Evolutionary conservation across 2,797 vertebrate genomes (phyloP), one percentile per base, ranked within the genome.

Genomic region (Sebastes iracundus): DNA sequence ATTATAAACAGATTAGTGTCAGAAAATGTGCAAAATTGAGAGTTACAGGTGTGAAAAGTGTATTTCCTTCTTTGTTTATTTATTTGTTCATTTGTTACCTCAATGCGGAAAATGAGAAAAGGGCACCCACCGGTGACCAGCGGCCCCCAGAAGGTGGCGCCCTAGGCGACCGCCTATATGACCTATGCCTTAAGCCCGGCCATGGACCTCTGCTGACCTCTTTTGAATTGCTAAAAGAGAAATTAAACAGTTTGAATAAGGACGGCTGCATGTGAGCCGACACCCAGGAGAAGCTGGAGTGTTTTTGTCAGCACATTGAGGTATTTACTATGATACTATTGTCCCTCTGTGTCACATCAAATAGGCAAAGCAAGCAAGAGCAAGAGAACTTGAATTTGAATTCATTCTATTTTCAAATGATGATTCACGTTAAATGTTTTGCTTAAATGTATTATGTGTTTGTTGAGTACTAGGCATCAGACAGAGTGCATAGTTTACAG

Each of bases 1-100:
- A 16, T 46, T 46, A 7, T 46, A 0, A 46, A 46, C 38, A 46
- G 0, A 46, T 46, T 0, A 46, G 38, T 46, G 1, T 14, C 0
- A 3, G 14, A 16, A 46, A 16, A 46, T 16, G 38, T 1, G 38
- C 14, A 16, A 46, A 16, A 46, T 12, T 12, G 38, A 46, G 38
- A 46, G 13, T 46, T 46, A 46, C 13, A 38, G 35, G 0, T 38
- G 35, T 38, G 35, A 38, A 38, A 38, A 38, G 35, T 38, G 35
- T 38, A 46, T 16, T 46, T 46, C 13, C 18, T 16, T 46, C 1
- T 38, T 38, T 38, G 35, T 38, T 38, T 38, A 42, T 42, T 1
- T 42, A 7, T 46, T 46, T 46, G 38, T 46, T 46, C 38, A 46
- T 46, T 46, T 46, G 14, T 46, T 46, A 46, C 38, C 6, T 16